Conservation (phyloP, 1,140 invertebrate species). For the Acyrthosiphon pisum region DNA sequence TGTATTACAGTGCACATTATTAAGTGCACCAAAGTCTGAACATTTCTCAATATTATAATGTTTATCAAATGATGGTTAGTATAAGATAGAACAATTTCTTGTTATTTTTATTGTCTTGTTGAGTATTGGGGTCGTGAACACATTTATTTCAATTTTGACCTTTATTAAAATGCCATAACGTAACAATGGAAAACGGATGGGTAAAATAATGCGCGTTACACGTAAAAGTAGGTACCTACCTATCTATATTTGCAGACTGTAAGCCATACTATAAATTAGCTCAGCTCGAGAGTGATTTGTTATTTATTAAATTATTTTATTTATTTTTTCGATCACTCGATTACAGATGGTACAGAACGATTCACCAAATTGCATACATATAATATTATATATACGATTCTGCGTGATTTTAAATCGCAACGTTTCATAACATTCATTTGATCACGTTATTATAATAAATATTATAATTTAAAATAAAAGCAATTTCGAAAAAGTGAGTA, state of each 20-base stretch:
- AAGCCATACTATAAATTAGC: not conserved
- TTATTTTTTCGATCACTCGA: not conserved
- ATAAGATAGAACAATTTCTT: not conserved
- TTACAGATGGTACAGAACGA: not conserved
- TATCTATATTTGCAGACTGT: not conserved
- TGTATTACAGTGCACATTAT: not conserved
- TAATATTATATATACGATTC: not conserved
- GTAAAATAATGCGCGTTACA: not conserved
- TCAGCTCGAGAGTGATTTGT: not conserved
- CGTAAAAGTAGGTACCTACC: not conserved
- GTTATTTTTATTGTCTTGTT: not conserved
- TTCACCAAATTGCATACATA: not conserved
- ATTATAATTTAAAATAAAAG: not conserved
- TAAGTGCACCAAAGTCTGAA: not conserved
- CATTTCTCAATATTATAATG: not conserved
- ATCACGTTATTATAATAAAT: not conserved
- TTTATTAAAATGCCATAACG: constrained; percentile 41
- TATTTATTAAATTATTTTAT: not conserved
- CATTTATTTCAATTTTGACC: constrained; percentile 14
- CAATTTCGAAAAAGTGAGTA: not conserved
- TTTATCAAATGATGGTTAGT: not conserved
- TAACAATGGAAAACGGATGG: not conserved
- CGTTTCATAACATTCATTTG: not conserved
- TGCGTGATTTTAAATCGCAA: not conserved
- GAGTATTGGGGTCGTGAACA: not conserved